These are phyloP conservation scores for Lamellibrachia columna DNA, from an alignment of 2,888 invertebrate species.

Conservation along the genomic window DNA sequence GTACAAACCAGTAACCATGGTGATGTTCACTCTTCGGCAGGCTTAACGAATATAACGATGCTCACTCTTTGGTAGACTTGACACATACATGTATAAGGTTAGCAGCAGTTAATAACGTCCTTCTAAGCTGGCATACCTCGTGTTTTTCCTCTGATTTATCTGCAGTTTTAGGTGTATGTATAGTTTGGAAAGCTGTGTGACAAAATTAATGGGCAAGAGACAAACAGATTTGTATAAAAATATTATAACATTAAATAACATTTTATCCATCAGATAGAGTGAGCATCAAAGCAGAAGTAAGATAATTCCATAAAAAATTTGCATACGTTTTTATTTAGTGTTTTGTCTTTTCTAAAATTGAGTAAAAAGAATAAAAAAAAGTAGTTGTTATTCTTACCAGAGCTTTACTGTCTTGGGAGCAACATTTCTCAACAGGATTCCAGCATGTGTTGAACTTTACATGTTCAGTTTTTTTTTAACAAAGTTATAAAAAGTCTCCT, in stretches of 20 bases:
- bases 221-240: neutral
- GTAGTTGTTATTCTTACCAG: neutral
- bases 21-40: neutral
- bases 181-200: neutral
- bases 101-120: neutral
- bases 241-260: neutral
- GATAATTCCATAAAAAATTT: neutral
- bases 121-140: neutral
- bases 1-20: conserved; percentile 30
- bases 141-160: neutral
- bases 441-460: neutral
- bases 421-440: neutral
- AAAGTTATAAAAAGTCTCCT: neutral
- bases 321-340: neutral
- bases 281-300: neutral
- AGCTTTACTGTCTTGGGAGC: neutral
- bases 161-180: neutral
- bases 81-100: neutral
- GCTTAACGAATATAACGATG: neutral
- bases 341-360: neutral
- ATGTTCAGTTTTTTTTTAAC: too few species aligned
- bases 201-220: neutral
- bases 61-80: neutral
- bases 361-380: neutral
- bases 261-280: neutral